Evolutionary conservation across 2,888 invertebrate species (phyloP).

Genomic region (Dichetophora obliterata): DNA sequence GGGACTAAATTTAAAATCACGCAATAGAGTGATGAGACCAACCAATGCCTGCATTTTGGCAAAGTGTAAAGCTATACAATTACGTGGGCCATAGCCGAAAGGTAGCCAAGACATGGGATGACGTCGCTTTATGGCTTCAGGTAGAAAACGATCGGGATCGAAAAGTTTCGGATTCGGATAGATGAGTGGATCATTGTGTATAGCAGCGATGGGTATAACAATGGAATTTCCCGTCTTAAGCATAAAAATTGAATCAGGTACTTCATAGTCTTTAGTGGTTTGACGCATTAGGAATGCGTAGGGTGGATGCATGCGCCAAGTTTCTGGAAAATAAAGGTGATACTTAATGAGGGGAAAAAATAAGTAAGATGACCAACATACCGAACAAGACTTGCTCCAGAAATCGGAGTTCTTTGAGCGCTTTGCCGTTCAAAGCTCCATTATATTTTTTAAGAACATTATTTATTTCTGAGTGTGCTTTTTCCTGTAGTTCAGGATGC

Average conservation of each 20-base stretch:
- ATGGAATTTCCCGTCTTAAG: conserved; percentile 58
- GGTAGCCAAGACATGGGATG: conserved; percentile 65
- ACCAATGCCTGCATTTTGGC: conserved; percentile 59
- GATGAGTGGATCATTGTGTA: conserved; percentile 72
- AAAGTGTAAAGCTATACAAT: conserved; percentile 59
- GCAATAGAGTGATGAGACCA: conserved; percentile 56
- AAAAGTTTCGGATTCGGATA: conserved; percentile 74
- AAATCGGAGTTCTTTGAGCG: conserved; percentile 57
- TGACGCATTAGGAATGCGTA: conserved; percentile 61
- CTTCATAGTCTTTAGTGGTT: conserved; percentile 59
- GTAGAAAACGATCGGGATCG: conserved; percentile 74
- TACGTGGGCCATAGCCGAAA: conserved; percentile 62
- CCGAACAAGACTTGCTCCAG: conserved; percentile 63
- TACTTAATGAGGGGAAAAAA: background rate
- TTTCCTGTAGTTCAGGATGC: conserved; percentile 59
- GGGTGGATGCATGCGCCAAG: conserved; percentile 71
- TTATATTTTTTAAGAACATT: conserved; percentile 51
- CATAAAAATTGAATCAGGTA: conserved; percentile 61
- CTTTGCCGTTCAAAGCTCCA: conserved; percentile 54
- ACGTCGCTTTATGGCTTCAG: conserved; percentile 71
- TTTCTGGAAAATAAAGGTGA: conserved; percentile 60
- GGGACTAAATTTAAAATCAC: conserved; percentile 55
- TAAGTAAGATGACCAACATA: conserved; percentile 47
- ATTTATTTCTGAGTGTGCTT: conserved; percentile 56
- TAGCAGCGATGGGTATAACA: conserved; percentile 67